Base-by-base conservation (phyloP, 2,888 invertebrate genomes). In the Cerastoderma edule region DNA sequence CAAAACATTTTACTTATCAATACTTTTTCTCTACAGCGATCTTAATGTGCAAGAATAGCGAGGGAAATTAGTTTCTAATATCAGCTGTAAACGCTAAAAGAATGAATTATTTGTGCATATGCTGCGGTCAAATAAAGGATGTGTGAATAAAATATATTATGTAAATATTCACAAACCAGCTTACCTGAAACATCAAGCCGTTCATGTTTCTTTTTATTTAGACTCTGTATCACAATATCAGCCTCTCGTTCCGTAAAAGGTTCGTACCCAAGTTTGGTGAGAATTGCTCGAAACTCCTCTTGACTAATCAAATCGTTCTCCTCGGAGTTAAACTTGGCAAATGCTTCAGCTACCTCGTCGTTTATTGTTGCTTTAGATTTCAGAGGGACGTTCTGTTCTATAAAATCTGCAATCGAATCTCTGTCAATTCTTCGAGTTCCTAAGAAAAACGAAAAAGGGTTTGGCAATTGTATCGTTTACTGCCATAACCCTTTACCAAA, bases 331-430 rank as follows among this genome's bases (percentile, higher is more conserved):
- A 80, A 80, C 57, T 76, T 80, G 8, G 80, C 66, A 33, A 80
- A 80, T 0, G 80, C 80, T 39, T 64, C 75, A n/a, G 80, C 80
- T n/a, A 80, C 71, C 28, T 80, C 76, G 5, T 80, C 80, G 46
- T 80, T 70, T 32, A 80, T 80, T 27, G 46, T 53, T 24, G 57
- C 72, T 44, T 73, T 70, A 30, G 80, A 80, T 44, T 76, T 80
- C 4, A 80, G 60, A n/a, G 50, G 67, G 5, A 80, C 70, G 48
- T 70, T 69, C 28, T 64, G 33, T 46, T 80, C 75, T 10, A 80
- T 57, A 67, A 80, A 76, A 5, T 76, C 71, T 8, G 67, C 67
- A 32, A 78, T 65, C 10, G 63, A 48, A 22, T 75, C 72, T 32
- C 74, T 28, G 24, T 72, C 78, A 27, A 78, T 56, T 28, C 48